Evolutionary conservation across 1,140 invertebrate species (phyloP).

Genomic region (Bombus sibiricus): DNA sequence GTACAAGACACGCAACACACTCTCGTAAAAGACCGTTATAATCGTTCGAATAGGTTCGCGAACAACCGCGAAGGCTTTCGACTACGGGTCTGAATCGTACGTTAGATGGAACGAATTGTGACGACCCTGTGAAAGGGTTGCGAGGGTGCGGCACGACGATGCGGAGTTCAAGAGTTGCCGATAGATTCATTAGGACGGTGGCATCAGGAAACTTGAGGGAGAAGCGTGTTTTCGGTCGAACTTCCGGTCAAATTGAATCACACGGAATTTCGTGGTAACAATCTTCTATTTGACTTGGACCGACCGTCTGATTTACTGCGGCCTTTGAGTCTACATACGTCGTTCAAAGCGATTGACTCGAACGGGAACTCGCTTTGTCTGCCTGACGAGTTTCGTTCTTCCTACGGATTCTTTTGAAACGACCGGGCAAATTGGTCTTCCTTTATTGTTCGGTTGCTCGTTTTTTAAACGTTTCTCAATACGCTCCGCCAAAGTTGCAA

Average conservation of each 20-base stretch:
- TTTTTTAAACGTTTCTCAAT: neutral
- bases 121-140: constrained; percentile 33
- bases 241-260: constrained; percentile 74
- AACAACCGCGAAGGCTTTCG: neutral
- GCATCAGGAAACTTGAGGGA: constrained; percentile 21
- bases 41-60: too few species aligned
- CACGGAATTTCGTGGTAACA: constrained; percentile 70
- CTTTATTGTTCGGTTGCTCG: neutral
- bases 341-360: constrained; percentile 9
- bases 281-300: constrained; percentile 75
- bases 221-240: constrained; percentile 60
- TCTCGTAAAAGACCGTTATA: too few species aligned
- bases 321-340: constrained; percentile 27
- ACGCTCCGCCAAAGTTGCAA: neutral
- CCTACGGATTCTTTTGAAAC: neutral
- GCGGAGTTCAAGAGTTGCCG: constrained; percentile 49
- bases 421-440: neutral
- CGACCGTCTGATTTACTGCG: constrained; percentile 67
- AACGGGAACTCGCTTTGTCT: constrained; percentile 8
- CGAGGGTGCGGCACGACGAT: neutral
- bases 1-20: too few species aligned
- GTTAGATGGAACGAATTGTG: constrained; percentile 16
- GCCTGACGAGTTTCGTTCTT: neutral
- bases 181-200: constrained; percentile 62
- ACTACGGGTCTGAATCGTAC: neutral